phyloP scores from a whole-genome alignment of 2,888 invertebrate species.

The Erebia ligea region DNA sequence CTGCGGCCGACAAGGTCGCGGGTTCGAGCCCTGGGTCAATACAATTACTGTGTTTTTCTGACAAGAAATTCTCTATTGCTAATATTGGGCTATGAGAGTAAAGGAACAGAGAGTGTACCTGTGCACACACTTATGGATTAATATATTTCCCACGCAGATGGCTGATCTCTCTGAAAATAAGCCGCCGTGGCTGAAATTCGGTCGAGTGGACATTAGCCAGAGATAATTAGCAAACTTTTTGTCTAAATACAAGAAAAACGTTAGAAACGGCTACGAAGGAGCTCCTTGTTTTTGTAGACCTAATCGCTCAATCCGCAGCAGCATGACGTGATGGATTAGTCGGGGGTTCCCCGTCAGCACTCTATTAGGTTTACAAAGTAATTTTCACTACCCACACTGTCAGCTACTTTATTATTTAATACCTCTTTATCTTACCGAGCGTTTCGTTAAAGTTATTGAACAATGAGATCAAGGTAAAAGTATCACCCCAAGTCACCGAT shows the following conservation, averaged over 20 bases:
- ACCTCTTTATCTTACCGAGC: background rate
- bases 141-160: too few species aligned
- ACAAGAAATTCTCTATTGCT: too few species aligned
- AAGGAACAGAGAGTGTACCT: too few species aligned
- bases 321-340: constrained; percentile 27
- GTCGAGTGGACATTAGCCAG: background rate
- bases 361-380: constrained; percentile 24
- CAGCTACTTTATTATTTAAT: constrained; percentile 13
- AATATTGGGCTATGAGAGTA: too few species aligned
- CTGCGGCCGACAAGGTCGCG: too few species aligned
- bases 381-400: constrained; percentile 15
- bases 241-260: constrained; percentile 6
- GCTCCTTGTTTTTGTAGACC: constrained; percentile 23
- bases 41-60: too few species aligned
- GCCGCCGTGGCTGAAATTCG: too few species aligned
- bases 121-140: too few species aligned
- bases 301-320: constrained; percentile 26
- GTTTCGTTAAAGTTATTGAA: background rate
- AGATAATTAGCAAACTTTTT: constrained; percentile 23
- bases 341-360: constrained; percentile 18
- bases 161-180: too few species aligned
- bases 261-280: background rate
- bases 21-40: too few species aligned
- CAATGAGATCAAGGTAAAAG: background rate
- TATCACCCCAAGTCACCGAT: too few species aligned